Conservation (phyloP, 2,888 invertebrate genomes). For the Eupithecia subumbrata region DNA sequence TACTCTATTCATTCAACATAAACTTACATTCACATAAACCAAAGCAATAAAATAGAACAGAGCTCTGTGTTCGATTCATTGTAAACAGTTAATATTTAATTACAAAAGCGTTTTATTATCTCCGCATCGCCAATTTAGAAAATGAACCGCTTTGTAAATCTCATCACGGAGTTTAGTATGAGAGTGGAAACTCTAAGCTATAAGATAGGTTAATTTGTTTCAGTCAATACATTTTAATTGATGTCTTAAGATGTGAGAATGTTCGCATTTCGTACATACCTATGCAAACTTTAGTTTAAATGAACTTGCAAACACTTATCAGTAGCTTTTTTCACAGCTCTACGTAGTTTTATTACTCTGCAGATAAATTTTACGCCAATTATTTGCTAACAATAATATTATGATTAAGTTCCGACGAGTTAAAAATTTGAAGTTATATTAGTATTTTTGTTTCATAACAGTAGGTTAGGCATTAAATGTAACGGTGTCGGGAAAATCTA, state of each 20-base stretch:
- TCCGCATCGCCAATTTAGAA: slow-evolving; percentile 28
- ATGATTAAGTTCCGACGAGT: neutral
- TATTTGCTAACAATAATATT: neutral
- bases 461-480: no score
- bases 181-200: slow-evolving; percentile 1
- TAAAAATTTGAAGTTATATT: neutral
- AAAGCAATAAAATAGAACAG: neutral
- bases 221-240: neutral
- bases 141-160: slow-evolving; percentile 25
- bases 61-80: slow-evolving; percentile 17
- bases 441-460: neutral
- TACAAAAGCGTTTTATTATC: slow-evolving; percentile 28
- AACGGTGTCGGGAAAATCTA: no score
- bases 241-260: neutral
- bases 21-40: neutral
- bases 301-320: no score
- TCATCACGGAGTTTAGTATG: slow-evolving; percentile 16
- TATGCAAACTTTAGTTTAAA: no score
- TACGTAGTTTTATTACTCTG: neutral
- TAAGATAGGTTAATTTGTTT: neutral
- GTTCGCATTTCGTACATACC: neutral
- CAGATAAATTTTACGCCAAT: neutral
- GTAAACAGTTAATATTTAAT: slow-evolving; percentile 25
- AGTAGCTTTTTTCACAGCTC: neutral
- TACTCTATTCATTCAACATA: neutral